A percentile compares a stretch with the other conserved stretches of the same genome.
Evolutionary conservation across 2,888 invertebrate species (phyloP).

Genomic region (Pristionchus fissidentatus): DNA sequence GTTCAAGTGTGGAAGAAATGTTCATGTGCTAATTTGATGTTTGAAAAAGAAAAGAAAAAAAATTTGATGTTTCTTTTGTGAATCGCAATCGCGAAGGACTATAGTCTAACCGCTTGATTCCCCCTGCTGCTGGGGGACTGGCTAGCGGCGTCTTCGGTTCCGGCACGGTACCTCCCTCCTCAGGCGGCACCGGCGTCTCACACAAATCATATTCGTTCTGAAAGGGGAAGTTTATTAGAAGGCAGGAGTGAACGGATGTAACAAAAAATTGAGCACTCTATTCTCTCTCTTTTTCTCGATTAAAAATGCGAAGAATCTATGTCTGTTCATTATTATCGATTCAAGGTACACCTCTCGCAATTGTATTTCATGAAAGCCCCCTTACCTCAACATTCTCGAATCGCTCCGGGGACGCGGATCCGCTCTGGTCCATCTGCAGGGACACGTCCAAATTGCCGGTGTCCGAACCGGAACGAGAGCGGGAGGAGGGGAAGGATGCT

Average conservation of each 20-base stretch:
- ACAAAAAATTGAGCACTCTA: neutral
- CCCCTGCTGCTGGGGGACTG: conserved; percentile 23
- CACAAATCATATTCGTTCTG: conserved; percentile 36
- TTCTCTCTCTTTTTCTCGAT: neutral
- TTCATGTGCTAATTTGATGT: too few species aligned
- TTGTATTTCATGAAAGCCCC: too few species aligned
- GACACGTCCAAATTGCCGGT: conserved; percentile 43
- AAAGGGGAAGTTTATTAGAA: too few species aligned
- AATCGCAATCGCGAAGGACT: too few species aligned
- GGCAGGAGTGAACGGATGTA: too few species aligned
- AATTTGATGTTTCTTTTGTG: too few species aligned
- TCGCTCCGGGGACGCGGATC: conserved; percentile 27
- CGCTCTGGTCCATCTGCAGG: conserved; percentile 34
- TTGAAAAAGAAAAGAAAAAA: too few species aligned
- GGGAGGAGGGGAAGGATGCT: neutral
- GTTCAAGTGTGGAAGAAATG: too few species aligned
- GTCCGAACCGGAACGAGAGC: conserved; percentile 24
- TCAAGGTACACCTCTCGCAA: too few species aligned
- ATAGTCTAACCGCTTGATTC: conserved; percentile 1
- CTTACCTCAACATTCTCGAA: neutral
- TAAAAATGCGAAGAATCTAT: neutral
- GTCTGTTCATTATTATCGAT: too few species aligned
- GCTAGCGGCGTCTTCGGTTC: conserved; percentile 33
- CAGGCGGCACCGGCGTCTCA: conserved; percentile 36
- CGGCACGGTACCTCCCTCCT: neutral